A percentile compares a stretch with the other conserved stretches of the same genome.
Conservation (phyloP, 2,888 invertebrate species). For the Thumatha senex region DNA sequence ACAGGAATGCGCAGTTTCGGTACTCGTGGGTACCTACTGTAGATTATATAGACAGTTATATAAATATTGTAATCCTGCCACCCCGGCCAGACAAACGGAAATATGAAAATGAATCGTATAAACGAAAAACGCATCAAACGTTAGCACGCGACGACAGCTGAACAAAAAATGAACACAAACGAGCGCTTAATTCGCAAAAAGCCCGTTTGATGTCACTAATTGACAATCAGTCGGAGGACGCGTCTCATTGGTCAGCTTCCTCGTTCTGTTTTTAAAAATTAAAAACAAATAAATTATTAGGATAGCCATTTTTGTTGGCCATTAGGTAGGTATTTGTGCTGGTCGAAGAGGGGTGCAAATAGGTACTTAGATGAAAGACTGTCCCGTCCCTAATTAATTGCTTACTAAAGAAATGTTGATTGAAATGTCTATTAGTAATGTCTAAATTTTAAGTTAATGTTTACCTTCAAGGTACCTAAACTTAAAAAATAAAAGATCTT, state of each 20-base stretch:
- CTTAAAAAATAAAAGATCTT: too few species aligned
- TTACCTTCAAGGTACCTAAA: too few species aligned
- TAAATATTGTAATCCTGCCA: slow-evolving; percentile 58
- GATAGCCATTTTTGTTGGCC: slow-evolving; percentile 56
- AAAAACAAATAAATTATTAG: slow-evolving; percentile 78
- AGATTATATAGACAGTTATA: slow-evolving; percentile 27
- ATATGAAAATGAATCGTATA: slow-evolving; percentile 81
- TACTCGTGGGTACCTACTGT: slow-evolving; percentile 35
- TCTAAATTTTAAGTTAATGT: background rate
- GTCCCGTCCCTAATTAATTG: background rate
- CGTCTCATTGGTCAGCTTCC: slow-evolving; percentile 78
- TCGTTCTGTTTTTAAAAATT: slow-evolving; percentile 80
- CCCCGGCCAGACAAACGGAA: slow-evolving; percentile 77
- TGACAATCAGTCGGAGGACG: slow-evolving; percentile 82
- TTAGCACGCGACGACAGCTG: slow-evolving; percentile 60
- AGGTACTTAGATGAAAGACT: too few species aligned
- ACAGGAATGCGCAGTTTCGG: slow-evolving; percentile 26
- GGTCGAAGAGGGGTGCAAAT: slow-evolving; percentile 5
- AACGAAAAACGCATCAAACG: slow-evolving; percentile 79
- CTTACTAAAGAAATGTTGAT: background rate
- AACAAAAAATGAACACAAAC: slow-evolving; percentile 81
- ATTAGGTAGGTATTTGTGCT: slow-evolving; percentile 37
- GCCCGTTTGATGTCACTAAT: slow-evolving; percentile 84
- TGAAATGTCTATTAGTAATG: background rate
- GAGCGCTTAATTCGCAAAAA: slow-evolving; percentile 83